Conservation (phyloP, 1,140 invertebrate genomes). For the Leguminivora glycinivorella region DNA sequence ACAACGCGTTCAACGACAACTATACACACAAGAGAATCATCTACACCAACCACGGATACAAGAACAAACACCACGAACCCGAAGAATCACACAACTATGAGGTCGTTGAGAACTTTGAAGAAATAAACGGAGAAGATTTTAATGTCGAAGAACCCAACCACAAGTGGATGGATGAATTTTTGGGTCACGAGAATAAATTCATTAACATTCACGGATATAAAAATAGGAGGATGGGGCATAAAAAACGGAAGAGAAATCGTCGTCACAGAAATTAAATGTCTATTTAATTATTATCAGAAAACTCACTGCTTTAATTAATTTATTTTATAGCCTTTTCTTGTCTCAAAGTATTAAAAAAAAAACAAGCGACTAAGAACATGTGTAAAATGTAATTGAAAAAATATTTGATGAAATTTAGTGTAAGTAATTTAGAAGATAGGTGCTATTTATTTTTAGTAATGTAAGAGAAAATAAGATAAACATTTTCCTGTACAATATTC, state of each 20-base stretch:
- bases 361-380: not conserved
- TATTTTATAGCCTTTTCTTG: not conserved
- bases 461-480: not conserved
- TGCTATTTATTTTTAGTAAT: not conserved
- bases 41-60: slow-evolving; percentile 73
- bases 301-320: not conserved
- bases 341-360: not conserved
- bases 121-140: slow-evolving; percentile 4
- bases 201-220: slow-evolving; percentile 12
- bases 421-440: not conserved
- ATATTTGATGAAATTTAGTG: not conserved
- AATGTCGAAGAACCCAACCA: slow-evolving; percentile 12
- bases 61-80: slow-evolving; percentile 45
- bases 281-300: not conserved
- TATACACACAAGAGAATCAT: slow-evolving; percentile 67
- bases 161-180: slow-evolving; percentile 17
- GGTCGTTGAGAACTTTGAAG: not conserved
- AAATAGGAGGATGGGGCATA: not conserved
- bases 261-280: not conserved
- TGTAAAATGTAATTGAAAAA: not conserved
- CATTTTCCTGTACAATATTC: not conserved
- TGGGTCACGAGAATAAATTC: slow-evolving; percentile 1
- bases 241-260: slow-evolving; percentile 2
- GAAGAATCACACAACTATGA: slow-evolving; percentile 27
- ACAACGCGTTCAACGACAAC: slow-evolving; percentile 73